These are phyloP conservation scores for Meles meles DNA, from an alignment of 2,113 vertebrate genomes.

Conservation along the genomic window DNA sequence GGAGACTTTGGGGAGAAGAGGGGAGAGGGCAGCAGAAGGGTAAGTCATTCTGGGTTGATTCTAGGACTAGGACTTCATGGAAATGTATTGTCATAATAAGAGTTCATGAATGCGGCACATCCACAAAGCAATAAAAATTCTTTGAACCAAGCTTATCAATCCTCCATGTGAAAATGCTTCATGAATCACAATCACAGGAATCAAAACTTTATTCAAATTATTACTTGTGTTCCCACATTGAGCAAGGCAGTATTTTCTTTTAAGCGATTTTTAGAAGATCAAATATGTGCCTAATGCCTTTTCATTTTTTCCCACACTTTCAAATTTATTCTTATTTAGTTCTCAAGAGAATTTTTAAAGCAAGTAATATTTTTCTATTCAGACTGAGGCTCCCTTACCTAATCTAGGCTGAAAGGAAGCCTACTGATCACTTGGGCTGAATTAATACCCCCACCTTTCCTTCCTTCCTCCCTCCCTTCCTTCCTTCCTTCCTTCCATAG, in stretches of 20 bases:
- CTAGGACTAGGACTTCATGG: background rate
- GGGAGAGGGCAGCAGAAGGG: too few species aligned
- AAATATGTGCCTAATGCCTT: constrained; percentile 32
- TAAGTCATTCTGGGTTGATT: background rate
- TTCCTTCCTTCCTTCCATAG: background rate
- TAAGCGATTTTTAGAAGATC: constrained; percentile 12
- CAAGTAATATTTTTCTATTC: constrained; percentile 41
- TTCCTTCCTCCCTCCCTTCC: background rate
- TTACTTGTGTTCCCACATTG: background rate
- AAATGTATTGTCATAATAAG: background rate
- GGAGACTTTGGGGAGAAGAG: background rate
- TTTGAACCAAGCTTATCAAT: background rate
- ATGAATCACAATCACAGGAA: constrained; percentile 5
- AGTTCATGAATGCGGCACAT: background rate
- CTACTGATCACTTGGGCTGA: background rate
- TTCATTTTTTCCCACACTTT: constrained; percentile 17
- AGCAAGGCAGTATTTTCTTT: constrained; percentile 38
- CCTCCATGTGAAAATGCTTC: background rate
- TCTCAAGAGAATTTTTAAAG: constrained; percentile 58
- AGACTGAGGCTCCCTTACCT: background rate
- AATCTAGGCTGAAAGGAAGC: background rate
- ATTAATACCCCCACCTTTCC: background rate
- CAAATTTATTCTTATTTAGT: constrained; percentile 54
- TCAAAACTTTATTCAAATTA: constrained; percentile 44
- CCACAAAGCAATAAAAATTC: background rate